Base-by-base conservation (phyloP, 2,113 vertebrate genomes). In the Labeo catla region DNA sequence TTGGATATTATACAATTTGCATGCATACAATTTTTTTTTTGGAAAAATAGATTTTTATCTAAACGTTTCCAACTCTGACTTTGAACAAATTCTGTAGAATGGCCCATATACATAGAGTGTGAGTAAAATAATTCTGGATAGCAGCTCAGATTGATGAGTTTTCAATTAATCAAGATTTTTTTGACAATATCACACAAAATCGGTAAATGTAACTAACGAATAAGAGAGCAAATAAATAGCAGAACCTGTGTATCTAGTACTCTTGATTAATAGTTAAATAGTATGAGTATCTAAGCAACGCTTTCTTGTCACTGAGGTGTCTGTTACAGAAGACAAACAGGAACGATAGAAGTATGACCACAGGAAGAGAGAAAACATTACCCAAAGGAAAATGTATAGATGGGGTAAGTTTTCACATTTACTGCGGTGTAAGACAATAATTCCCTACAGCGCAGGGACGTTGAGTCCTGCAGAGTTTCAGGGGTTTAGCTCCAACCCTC, bases 301-400 rank as follows among this genome's bases (percentile, higher is more conserved):
- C 66, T 70, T 28, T 86, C 16, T 49, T 39, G 73, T 66, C 12
- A 4, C 79, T 19, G 34, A 43, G 63, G 65, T 87, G 86, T 84
- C 65, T 59, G 5, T 74, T 76, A 73, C 72, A 59, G 19, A 63
- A 34, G 19, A 61, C 52, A 66, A 80, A 63, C 47, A 77, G 7
- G 83, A 89, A 12, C 2, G 59, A 61, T 80, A 52, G 65, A 82
- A 89, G 84, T 6, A 84, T 80, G 39, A 57, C 80, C 76, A 39
- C 16, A 61, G 79, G 90, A 87, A 91, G 86, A 90, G 90, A 90
- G 87, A 91, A 82, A 76, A 72, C 76, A 77, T 84, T 84, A 54
- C 57, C 68, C 73, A 84, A 68, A 50, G 45, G 57, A 47, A 87
- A 65, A 54, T 49, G 13, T 10, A 21, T 59, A 59, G 59, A 82